These are phyloP conservation scores for Hyphantria cunea DNA, from an alignment of 1,140 invertebrate genomes.

Conservation along the genomic window DNA sequence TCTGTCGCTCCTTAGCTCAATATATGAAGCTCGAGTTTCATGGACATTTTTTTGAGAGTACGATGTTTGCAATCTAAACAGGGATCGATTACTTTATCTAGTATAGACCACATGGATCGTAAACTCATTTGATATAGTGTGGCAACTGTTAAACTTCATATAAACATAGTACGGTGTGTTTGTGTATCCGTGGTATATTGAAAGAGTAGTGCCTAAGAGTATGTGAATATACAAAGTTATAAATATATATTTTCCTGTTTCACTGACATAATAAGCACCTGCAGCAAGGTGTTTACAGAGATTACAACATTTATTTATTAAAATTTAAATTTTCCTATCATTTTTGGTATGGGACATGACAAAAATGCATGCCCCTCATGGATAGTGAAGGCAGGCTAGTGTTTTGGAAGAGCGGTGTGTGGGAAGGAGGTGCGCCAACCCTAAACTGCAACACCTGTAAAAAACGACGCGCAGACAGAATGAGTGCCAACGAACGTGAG, in stretches of 20 bases:
- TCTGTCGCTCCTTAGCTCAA: constrained; percentile 16
- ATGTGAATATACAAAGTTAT: not conserved
- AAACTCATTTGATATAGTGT: constrained; percentile 43
- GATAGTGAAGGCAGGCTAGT: constrained; percentile 69
- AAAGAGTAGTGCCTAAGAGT: constrained; percentile 7
- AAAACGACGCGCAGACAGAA: constrained; percentile 65
- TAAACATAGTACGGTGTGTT: constrained; percentile 40
- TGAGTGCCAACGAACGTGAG: constrained; percentile 60
- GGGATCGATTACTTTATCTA: constrained; percentile 36
- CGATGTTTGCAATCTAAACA: constrained; percentile 7
- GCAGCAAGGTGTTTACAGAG: not conserved
- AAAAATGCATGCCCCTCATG: constrained; percentile 52
- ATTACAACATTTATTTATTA: not conserved
- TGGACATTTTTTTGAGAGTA: constrained; percentile 9
- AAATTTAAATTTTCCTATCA: not conserved
- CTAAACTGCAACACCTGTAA: constrained; percentile 69
- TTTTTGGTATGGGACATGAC: constrained; percentile 15
- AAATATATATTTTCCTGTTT: not conserved
- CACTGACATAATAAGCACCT: not conserved
- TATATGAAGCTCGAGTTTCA: constrained; percentile 24
- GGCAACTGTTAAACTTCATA: constrained; percentile 27
- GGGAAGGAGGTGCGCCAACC: constrained; percentile 68
- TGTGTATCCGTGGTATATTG: constrained; percentile 36
- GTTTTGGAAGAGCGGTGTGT: constrained; percentile 71
- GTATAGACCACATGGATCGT: constrained; percentile 41